Evolutionary conservation across 2,113 vertebrate species (phyloP), one percentile per base, ranked within the genome.

Genomic region (Anoura caudifer): DNA sequence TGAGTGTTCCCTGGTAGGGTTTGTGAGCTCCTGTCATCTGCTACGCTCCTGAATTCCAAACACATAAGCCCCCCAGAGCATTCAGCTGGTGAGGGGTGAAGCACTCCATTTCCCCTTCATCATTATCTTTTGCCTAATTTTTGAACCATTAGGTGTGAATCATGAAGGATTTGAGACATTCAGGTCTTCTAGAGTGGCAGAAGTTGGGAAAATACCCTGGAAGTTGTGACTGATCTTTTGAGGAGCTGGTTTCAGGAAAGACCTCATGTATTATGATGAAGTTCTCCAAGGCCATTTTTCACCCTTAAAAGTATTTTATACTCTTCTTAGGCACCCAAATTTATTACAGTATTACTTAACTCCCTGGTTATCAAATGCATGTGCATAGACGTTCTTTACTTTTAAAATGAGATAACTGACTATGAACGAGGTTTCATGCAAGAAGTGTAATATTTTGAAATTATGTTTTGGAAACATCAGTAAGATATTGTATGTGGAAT

Each of bases 201-300:
- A 26, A 11, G 3, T 41, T 6, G 17, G 70, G 77, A 54, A 47
- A 33, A 61, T 41, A 26, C 4, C 12, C 19, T 26, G 17, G 7
- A 33, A 28, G 24, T 19, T 36, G 2, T 73, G 50, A 43, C 63
- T 28, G 10, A 61, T 72, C 22, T 38, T 2, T 3, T 0, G 24
- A 4, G 45, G 50, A 5, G 2, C 26, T 10, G 43, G 84, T 72
- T 28, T 45, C 59, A 2, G 26, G 47, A 52, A 33, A 3, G 11
- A 24, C 13, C 13, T 2, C 15, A 16, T 4, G 3, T 4, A 0
- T 4, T 36, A 8, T 0, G 56, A 54, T 3, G 14, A 7, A 28
- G 36, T 43, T 33, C 20, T 3, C 47, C 8, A 9, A 43, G 4
- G n/a, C 56, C 12, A 0, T 14, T 56, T 79, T 12, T 43, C 50